Percentiles rank a stretch among this genome's conserved stretches.
Conservation (phyloP, 2,888 invertebrate species). For the Phytoseiulus persimilis region DNA sequence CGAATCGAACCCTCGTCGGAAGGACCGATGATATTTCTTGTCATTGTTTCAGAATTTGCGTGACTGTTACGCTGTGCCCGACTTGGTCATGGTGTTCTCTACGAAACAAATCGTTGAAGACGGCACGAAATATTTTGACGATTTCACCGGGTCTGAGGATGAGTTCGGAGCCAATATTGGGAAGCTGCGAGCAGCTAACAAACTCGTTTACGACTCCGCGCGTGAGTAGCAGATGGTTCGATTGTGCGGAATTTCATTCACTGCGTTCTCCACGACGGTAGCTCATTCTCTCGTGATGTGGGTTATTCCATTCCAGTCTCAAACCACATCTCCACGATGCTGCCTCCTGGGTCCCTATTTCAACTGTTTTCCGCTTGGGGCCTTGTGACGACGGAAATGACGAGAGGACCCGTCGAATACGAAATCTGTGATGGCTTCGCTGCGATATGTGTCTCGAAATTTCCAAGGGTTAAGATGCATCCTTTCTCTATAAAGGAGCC, state of each 20-base stretch:
- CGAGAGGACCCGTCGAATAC: neutral
- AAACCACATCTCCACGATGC: neutral
- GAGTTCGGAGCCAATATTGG: neutral
- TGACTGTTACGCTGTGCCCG: neutral
- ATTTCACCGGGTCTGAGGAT: neutral
- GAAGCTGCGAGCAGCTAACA: neutral
- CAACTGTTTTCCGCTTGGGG: neutral
- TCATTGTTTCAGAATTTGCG: neutral
- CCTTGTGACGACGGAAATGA: neutral
- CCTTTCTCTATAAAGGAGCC: neutral
- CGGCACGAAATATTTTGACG: neutral
- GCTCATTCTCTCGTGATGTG: too few species aligned
- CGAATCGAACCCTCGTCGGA: too few species aligned
- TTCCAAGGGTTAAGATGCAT: neutral
- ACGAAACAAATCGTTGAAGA: neutral
- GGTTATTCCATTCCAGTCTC: neutral
- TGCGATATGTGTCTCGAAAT: neutral
- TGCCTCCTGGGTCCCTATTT: neutral
- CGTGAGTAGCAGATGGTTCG: neutral
- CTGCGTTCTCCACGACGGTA: too few species aligned
- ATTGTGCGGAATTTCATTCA: too few species aligned
- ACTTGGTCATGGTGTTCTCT: neutral
- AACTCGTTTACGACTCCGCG: neutral
- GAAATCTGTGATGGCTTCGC: neutral
- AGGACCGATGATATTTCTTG: too few species aligned